Conservation (phyloP, 2,113 vertebrate genomes). For the Probosciger aterrimus region DNA sequence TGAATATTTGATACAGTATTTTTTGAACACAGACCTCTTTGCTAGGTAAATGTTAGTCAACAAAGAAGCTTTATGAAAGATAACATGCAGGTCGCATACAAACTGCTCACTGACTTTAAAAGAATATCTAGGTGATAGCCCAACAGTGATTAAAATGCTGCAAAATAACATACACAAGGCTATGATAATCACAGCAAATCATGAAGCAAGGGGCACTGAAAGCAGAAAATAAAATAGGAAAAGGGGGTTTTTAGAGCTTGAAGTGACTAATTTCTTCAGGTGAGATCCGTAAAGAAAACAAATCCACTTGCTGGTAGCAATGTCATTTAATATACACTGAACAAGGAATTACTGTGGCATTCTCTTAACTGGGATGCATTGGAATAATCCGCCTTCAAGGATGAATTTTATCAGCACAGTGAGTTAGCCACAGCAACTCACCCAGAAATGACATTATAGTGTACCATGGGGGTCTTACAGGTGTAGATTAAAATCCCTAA, state of each 20-base stretch:
- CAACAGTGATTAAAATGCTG: not conserved
- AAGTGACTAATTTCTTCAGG: not conserved
- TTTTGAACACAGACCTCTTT: constrained; percentile 13
- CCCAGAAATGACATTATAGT: not conserved
- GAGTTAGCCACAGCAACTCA: not conserved
- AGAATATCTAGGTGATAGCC: not conserved
- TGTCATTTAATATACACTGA: not conserved
- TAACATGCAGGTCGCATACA: not conserved
- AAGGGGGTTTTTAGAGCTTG: rapidly evolving
- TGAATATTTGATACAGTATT: constrained; percentile 28
- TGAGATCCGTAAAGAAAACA: not conserved
- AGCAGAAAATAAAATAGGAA: not conserved
- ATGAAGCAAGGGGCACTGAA: rapidly evolving
- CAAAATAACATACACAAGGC: not conserved
- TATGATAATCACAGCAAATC: not conserved
- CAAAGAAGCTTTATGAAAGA: not conserved
- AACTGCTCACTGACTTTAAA: not conserved
- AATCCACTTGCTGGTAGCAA: not conserved
- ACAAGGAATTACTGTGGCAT: not conserved
- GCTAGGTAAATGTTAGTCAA: constrained; percentile 34
- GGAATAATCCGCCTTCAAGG: not conserved
- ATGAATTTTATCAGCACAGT: not conserved
- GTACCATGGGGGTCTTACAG: not conserved
- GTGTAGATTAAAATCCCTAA: not conserved
- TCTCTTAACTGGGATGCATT: not conserved